Evolutionary conservation across 2,888 invertebrate genomes (phyloP), one percentile per base, ranked within the genome.

Genomic region (Vesta saturnalis): DNA sequence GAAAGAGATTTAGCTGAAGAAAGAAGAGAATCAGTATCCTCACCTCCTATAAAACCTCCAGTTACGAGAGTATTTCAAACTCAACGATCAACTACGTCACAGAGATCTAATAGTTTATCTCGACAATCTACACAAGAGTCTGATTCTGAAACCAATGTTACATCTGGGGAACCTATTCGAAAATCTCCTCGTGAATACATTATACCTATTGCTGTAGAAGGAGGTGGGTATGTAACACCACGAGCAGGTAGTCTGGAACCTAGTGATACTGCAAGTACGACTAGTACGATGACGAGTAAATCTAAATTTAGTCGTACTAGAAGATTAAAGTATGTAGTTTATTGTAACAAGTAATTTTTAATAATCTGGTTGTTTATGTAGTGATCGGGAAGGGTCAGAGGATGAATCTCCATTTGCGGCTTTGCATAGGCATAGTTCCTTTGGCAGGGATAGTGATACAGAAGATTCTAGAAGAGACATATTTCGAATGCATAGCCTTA

Each of bases 171-270:
- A 81, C 93, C 94, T 4, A 94, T 95, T 79, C 91, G 93, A 81
- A 95, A 95, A 85, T 94, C 94, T 12, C 94, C 95, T 14, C 88
- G 95, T 49, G 95, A 96, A 85, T 95, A 94, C 80, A 95, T 96
- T 78, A 95, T 96, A 83, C 95, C 95, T n/a, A 95, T 96, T 79
- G 94, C 94, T 15, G 92, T 95, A 63, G 95, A 96, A 83, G 95
- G 95, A 75, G 94, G 94, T 70, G 95, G 94, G 70, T 94, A 92
- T 82, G 92, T 93, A 4, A 93, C 92, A 19, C 93, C 93, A 19
- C 87, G 90, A 67, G 89, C 89, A 69, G 91, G 92, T 73, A 93
- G 93, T 81, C 85, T 93, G 67, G 94, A 94, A 81, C 93, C 93
- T 14, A 87, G 87, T 2, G 93, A 93, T 67, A 85, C 84, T 43